These are phyloP conservation scores for Crepidodera aurea DNA, from an alignment of 2,888 invertebrate species.

Conservation along the genomic window DNA sequence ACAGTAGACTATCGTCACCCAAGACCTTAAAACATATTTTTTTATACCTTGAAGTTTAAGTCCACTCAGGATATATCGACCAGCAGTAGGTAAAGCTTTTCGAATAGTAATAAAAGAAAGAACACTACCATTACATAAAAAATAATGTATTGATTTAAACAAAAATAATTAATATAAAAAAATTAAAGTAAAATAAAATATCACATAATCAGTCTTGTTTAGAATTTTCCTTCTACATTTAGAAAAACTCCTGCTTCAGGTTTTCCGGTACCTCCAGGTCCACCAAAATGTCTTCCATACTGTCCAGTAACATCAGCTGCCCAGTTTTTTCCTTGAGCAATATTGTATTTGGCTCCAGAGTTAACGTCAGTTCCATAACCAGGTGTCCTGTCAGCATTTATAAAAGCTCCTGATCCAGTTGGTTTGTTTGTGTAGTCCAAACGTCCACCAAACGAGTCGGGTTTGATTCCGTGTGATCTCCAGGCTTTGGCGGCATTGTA, in stretches of 20 bases:
- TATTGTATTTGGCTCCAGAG: conserved; percentile 44
- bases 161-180: no score
- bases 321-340: conserved; percentile 39
- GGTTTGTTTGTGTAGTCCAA: conserved; percentile 48
- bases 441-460: conserved; percentile 46
- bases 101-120: no score
- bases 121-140: no score
- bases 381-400: conserved; percentile 42
- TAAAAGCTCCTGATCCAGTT: conserved; percentile 44
- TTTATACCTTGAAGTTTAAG: no score
- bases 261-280: conserved; percentile 43
- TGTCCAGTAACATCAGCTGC: conserved; percentile 44
- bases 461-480: conserved; percentile 40
- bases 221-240: conserved; percentile 26
- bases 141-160: no score
- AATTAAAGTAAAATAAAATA: no score
- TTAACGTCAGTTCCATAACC: conserved; percentile 46
- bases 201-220: background rate
- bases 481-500: conserved; percentile 47
- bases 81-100: no score
- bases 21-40: no score
- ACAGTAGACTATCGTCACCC: no score
- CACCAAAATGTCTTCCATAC: conserved; percentile 47
- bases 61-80: no score
- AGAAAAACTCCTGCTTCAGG: conserved; percentile 39